phyloP scores from a whole-genome alignment of 2,888 invertebrate species.

The Leptinotarsa juncta region DNA sequence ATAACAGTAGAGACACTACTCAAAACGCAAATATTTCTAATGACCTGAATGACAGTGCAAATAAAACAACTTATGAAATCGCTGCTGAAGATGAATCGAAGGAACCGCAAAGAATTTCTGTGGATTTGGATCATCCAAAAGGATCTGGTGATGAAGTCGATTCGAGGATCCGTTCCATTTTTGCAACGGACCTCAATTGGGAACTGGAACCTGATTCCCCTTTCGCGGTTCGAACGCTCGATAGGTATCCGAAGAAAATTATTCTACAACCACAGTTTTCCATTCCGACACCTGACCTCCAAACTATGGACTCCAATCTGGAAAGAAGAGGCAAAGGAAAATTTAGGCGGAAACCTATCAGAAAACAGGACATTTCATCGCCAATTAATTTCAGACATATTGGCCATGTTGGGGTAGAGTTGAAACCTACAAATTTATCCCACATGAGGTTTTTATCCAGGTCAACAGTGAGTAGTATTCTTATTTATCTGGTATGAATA shows the following conservation, averaged over 20 bases:
- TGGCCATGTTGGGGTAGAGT: not conserved
- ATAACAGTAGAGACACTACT: too few relatives aligned
- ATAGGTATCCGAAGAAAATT: not conserved
- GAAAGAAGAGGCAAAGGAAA: not conserved
- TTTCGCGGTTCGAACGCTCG: not conserved
- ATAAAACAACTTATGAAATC: too few relatives aligned
- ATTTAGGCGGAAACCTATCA: not conserved
- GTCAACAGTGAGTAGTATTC: constrained; percentile 18
- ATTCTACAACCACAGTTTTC: not conserved
- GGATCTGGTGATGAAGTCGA: too few relatives aligned
- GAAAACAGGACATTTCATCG: constrained; percentile 12
- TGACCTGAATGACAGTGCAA: too few relatives aligned
- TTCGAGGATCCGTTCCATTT: too few relatives aligned
- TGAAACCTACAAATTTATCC: constrained; percentile 3
- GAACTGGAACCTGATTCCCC: too few relatives aligned
- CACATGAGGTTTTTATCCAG: constrained; percentile 8
- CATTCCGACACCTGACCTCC: not conserved
- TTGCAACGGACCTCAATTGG: too few relatives aligned
- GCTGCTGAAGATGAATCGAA: too few relatives aligned
- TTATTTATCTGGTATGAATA: not conserved
- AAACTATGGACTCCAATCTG: not conserved
- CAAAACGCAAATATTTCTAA: too few relatives aligned
- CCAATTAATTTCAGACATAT: constrained; percentile 4
- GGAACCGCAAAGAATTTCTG: too few relatives aligned
- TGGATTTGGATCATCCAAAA: too few relatives aligned